A percentile compares a stretch with the other conserved stretches of the same genome.
Conservation (phyloP, 2,113 vertebrate species). For the Hypocryptadius cinnamomeus region DNA sequence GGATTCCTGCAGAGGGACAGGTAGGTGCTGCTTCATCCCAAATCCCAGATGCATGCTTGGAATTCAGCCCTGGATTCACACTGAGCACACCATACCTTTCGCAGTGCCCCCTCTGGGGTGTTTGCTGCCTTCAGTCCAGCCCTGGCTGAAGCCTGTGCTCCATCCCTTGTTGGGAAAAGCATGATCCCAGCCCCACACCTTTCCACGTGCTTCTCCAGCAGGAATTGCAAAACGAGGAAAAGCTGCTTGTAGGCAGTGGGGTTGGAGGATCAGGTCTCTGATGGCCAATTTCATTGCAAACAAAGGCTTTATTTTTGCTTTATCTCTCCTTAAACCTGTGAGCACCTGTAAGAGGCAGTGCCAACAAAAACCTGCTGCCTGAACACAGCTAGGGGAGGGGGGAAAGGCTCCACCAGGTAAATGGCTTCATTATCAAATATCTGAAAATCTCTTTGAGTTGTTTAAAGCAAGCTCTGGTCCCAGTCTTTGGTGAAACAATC, state of each 20-base stretch:
- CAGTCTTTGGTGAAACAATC: neutral
- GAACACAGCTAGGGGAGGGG: neutral
- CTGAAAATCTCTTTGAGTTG: neutral
- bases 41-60: neutral
- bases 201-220: neutral
- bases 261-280: neutral
- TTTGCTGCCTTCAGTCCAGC: neutral
- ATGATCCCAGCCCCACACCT: neutral
- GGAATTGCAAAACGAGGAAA: neutral
- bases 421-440: neutral
- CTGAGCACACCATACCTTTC: rapidly evolving
- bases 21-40: neutral
- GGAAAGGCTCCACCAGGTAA: neutral
- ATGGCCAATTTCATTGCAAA: neutral
- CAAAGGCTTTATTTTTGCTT: neutral
- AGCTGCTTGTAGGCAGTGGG: neutral
- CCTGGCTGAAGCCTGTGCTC: neutral
- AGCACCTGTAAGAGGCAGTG: neutral
- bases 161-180: neutral
- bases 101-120: neutral
- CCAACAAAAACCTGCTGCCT: neutral
- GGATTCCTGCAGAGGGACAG: neutral
- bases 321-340: neutral
- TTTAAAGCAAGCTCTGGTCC: neutral
- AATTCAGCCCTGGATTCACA: neutral